Evolutionary conservation across 2,797 vertebrate genomes (phyloP).

Genomic region (Micropoecilia bifurca): DNA sequence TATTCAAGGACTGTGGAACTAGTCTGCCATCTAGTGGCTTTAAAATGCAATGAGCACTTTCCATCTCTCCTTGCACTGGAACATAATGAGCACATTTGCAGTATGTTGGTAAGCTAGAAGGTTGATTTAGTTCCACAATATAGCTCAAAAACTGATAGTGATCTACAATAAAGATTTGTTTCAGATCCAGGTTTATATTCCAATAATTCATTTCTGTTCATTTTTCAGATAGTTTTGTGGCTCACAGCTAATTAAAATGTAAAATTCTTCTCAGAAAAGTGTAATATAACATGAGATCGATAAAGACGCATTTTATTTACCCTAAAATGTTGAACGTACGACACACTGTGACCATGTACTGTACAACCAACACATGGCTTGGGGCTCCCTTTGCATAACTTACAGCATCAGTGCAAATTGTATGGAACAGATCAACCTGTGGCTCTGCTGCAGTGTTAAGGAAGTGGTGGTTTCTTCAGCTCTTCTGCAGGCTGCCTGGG

Average conservation of each 20-base stretch:
- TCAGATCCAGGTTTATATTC: background rate
- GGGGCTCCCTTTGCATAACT: background rate
- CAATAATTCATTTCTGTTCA: background rate
- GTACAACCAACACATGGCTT: background rate
- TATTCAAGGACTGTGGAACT: slow-evolving; percentile 30
- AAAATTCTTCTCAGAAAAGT: background rate
- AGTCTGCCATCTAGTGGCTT: slow-evolving; percentile 69
- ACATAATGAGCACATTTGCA: background rate
- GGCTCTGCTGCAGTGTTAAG: background rate
- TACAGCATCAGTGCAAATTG: background rate
- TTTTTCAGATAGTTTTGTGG: background rate
- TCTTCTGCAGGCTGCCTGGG: background rate
- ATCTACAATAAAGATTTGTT: background rate
- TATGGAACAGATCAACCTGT: background rate
- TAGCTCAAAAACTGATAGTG: background rate
- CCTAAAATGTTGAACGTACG: background rate
- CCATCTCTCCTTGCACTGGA: background rate
- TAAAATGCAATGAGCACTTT: background rate
- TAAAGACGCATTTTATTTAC: background rate
- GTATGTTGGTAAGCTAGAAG: background rate
- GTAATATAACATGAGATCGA: background rate
- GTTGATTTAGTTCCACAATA: background rate
- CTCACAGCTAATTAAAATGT: background rate
- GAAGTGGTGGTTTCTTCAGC: background rate
- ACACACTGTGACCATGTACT: background rate